phyloP scores from a whole-genome alignment of 2,113 vertebrate species.

The Agapornis roseicollis region DNA sequence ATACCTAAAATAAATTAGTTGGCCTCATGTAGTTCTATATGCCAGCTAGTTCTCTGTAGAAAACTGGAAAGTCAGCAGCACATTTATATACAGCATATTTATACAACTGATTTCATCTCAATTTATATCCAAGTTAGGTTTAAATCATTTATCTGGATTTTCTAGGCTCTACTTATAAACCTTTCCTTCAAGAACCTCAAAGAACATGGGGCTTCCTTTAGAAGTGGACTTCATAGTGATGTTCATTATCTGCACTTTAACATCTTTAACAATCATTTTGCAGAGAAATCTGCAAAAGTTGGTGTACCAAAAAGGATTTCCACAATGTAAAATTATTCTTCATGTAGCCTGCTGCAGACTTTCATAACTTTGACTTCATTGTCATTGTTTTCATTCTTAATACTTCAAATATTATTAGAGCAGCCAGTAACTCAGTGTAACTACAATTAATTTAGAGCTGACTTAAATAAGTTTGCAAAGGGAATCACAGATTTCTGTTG shows the following conservation, averaged over 20 bases:
- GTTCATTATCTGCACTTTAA: not conserved
- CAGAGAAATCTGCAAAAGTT: not conserved
- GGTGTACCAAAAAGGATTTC: not conserved
- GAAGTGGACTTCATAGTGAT: not conserved
- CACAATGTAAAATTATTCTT: not conserved
- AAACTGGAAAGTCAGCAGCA: not conserved
- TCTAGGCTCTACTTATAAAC: not conserved
- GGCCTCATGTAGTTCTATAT: not conserved
- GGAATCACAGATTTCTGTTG: not conserved
- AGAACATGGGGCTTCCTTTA: not conserved
- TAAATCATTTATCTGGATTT: not conserved
- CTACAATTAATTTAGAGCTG: not conserved
- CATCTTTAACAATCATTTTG: not conserved
- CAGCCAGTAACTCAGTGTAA: not conserved
- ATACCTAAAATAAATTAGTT: not conserved
- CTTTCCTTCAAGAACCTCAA: not conserved
- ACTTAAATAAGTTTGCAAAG: not conserved
- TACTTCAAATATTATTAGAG: not conserved
- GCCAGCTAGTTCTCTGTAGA: not conserved
- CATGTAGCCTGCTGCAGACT: not conserved
- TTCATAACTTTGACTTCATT: not conserved
- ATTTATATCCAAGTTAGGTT: not conserved
- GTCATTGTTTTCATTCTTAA: not conserved
- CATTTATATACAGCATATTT: not conserved
- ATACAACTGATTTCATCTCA: not conserved